Conservation (phyloP, 2,888 invertebrate species). For the Dermolepida albohirtum region DNA sequence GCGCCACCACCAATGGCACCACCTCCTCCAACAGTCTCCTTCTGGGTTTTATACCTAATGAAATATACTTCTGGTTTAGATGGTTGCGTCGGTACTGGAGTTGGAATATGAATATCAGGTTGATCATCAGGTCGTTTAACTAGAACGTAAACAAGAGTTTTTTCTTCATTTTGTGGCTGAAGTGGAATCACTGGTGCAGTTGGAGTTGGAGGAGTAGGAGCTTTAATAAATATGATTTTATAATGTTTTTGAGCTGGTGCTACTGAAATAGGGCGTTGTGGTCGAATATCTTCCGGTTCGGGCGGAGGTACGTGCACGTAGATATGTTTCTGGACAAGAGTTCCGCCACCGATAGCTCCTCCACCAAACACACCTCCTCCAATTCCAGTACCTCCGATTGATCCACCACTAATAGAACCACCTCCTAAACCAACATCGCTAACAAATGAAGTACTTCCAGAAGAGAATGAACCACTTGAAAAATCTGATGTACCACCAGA, state of each 20-base stretch:
- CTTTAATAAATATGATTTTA: slow-evolving; percentile 93
- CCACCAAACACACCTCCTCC: slow-evolving; percentile 56
- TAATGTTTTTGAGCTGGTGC: slow-evolving; percentile 86
- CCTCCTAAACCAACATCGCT: slow-evolving; percentile 52
- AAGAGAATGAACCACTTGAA: slow-evolving; percentile 47
- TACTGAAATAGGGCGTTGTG: slow-evolving; percentile 72
- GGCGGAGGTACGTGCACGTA: slow-evolving; percentile 90
- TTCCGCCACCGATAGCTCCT: slow-evolving; percentile 57
- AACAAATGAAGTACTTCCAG: slow-evolving; percentile 33
- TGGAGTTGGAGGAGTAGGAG: slow-evolving; percentile 82
- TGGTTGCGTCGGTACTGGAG: slow-evolving; percentile 82
- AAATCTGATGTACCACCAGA: slow-evolving; percentile 53
- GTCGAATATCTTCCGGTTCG: slow-evolving; percentile 79
- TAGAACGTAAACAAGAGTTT: slow-evolving; percentile 87
- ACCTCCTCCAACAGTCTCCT: slow-evolving; percentile 58
- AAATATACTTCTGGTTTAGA: slow-evolving; percentile 91
- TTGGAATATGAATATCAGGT: slow-evolving; percentile 74
- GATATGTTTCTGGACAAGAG: slow-evolving; percentile 84
- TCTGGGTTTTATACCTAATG: slow-evolving; percentile 84
- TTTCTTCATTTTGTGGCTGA: slow-evolving; percentile 85
- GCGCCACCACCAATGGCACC: slow-evolving; percentile 56
- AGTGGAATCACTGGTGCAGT: slow-evolving; percentile 82
- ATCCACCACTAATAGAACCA: slow-evolving; percentile 51
- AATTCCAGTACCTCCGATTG: slow-evolving; percentile 55
- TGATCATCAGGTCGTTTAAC: slow-evolving; percentile 75